A percentile compares a stretch with the other conserved stretches of the same genome.
phyloP scores from a whole-genome alignment of 2,888 invertebrate species.

The Deroplatys truncata region DNA sequence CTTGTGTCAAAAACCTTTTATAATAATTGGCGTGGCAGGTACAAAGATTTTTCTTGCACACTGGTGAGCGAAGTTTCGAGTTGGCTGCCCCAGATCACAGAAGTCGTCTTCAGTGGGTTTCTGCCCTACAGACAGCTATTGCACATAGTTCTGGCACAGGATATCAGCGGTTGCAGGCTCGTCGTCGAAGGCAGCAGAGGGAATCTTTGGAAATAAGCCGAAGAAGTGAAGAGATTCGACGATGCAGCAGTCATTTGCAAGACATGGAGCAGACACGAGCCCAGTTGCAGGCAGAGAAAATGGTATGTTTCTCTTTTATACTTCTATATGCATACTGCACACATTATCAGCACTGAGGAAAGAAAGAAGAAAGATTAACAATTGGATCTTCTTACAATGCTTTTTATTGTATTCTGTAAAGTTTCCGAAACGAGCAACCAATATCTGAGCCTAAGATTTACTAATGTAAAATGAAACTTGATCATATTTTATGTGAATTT shows the following conservation, averaged over 20 bases:
- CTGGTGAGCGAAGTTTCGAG: conserved; percentile 68
- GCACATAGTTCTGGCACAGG: conserved; percentile 66
- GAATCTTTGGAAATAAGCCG: conserved; percentile 48
- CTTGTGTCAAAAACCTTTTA: neutral
- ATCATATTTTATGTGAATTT: too few species aligned
- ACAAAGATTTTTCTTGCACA: conserved; percentile 63
- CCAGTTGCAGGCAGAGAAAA: conserved; percentile 61
- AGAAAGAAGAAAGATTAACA: too few species aligned
- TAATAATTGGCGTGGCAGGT: conserved; percentile 15
- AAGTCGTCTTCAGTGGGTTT: conserved; percentile 72
- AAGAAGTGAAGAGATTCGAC: conserved; percentile 52
- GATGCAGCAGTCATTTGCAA: conserved; percentile 54
- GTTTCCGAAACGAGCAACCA: too few species aligned
- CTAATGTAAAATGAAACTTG: too few species aligned
- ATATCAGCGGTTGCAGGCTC: conserved; percentile 61
- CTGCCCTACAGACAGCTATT: conserved; percentile 68
- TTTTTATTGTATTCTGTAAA: too few species aligned
- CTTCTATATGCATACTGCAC: neutral
- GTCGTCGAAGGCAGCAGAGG: conserved; percentile 49
- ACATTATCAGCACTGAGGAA: too few species aligned
- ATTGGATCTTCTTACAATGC: too few species aligned
- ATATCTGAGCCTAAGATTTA: too few species aligned
- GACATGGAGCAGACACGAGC: conserved; percentile 57
- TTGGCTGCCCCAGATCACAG: conserved; percentile 69
- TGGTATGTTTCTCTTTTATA: conserved; percentile 45